Evolutionary conservation across 2,888 invertebrate species (phyloP).

Genomic region (Candidula unifasciata): DNA sequence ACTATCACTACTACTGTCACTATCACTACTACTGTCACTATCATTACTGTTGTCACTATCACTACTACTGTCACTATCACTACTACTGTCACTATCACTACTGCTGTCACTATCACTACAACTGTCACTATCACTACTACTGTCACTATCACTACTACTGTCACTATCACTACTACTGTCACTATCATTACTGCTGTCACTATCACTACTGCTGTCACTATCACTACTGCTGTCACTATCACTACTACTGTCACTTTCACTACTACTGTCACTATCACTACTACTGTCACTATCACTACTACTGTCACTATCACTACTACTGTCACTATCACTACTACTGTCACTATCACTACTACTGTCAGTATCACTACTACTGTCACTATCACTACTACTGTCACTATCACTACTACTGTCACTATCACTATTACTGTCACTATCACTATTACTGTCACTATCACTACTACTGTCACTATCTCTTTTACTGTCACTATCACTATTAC

Average conservation of each 20-base stretch:
- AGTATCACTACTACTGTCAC: neutral
- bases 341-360: neutral
- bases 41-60: too few species aligned
- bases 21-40: too few species aligned
- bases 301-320: neutral
- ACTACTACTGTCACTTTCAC: neutral
- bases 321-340: neutral
- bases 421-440: neutral
- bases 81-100: too few species aligned
- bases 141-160: too few species aligned
- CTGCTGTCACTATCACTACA: too few species aligned
- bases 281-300: neutral
- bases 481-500: neutral
- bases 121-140: too few species aligned
- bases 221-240: neutral
- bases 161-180: too few species aligned
- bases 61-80: too few species aligned
- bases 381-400: neutral
- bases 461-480: neutral
- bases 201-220: neutral
- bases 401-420: neutral
- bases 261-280: neutral
- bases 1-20: too few species aligned
- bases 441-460: neutral
- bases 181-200: neutral